Percentiles rank a stretch among this genome's conserved stretches.
Conservation (phyloP, 1,140 invertebrate genomes). For the Matsumurasca onukii region DNA sequence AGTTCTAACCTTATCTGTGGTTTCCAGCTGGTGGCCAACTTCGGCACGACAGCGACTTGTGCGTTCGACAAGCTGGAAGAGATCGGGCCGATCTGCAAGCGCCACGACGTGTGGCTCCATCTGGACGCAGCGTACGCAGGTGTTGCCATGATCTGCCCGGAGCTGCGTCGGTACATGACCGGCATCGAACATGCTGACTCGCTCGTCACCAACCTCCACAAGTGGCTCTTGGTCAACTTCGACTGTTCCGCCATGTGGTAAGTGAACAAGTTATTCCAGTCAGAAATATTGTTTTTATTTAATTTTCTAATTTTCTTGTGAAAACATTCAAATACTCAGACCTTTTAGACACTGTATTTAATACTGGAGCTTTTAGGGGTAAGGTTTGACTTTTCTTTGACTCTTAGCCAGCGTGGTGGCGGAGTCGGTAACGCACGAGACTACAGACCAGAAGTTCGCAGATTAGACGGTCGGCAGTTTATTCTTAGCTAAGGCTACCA, state of each 20-base stretch:
- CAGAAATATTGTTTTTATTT: too few relatives aligned
- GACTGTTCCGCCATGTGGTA: slow-evolving; percentile 87
- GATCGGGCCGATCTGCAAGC: slow-evolving; percentile 76
- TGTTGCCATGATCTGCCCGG: slow-evolving; percentile 85
- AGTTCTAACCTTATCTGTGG: neutral
- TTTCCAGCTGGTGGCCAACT: slow-evolving; percentile 65
- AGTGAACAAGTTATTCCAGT: too few relatives aligned
- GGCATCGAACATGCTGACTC: slow-evolving; percentile 83
- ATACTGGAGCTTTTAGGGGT: too few relatives aligned
- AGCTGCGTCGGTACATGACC: slow-evolving; percentile 76
- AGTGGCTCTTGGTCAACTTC: slow-evolving; percentile 90
- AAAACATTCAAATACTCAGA: too few relatives aligned
- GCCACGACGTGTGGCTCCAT: slow-evolving; percentile 80
- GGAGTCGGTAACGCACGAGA: too few relatives aligned
- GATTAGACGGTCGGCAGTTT: too few relatives aligned
- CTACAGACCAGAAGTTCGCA: too few relatives aligned
- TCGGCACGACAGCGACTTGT: slow-evolving; percentile 92
- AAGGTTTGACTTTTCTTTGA: too few relatives aligned
- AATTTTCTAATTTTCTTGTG: too few relatives aligned
- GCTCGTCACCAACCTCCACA: slow-evolving; percentile 90
- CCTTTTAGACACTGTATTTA: too few relatives aligned
- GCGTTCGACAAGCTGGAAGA: slow-evolving; percentile 86
- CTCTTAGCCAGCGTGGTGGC: too few relatives aligned
- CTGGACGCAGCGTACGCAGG: slow-evolving; percentile 88
- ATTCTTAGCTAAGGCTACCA: too few relatives aligned